Base-by-base conservation (phyloP, 2,113 vertebrate genomes). In the Turdus rufiventris region DNA sequence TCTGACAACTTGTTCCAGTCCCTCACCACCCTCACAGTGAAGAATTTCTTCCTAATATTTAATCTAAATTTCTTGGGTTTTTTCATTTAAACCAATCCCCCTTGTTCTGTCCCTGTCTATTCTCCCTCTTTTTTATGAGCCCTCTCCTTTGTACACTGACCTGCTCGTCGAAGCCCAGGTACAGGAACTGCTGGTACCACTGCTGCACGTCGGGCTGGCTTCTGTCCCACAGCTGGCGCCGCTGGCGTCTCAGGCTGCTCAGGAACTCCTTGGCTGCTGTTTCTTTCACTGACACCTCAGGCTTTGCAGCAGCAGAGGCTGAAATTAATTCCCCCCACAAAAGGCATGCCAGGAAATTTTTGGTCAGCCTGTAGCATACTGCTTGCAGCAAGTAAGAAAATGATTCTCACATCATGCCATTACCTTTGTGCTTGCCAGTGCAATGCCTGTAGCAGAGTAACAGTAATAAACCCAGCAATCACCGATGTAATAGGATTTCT, bases 161-260 rank as follows among this genome's bases (percentile, higher is more conserved):
- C 91, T 98, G 98, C 94, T 99, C 99, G 3, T 99, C 98, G 25
- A 97, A 99, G 25, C 99, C 99, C 98, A 99, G 98, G 94, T 98
- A 98, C 82, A 99, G 99, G 80, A 99, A 99, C 95, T 99, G 99
- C 97, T 98, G 98, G 73, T 99, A 99, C 99, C 99, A 99, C 94
- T 99, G 99, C 97, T 99, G 99, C 6, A 99, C 98, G 1, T 99
- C 99, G 0, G 98, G 98, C 54, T 98, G 98, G 38, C 97, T 98
- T 7, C 98, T 98, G 86, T 99, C 99, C 99, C 99, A 99, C 36
- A 99, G 89, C 93, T 99, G 98, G 56, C 99, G 98, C 90, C 98
- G 98, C 94, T 97, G 97, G 48, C 99, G 98, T 73, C 97, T 98
- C 93, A 98, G 96, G 89, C 98, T 97, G 33, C 96, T 96, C 48